These are phyloP conservation scores for Lanius ludovicianus DNA, from an alignment of 2,113 vertebrate species.

Conservation along the genomic window DNA sequence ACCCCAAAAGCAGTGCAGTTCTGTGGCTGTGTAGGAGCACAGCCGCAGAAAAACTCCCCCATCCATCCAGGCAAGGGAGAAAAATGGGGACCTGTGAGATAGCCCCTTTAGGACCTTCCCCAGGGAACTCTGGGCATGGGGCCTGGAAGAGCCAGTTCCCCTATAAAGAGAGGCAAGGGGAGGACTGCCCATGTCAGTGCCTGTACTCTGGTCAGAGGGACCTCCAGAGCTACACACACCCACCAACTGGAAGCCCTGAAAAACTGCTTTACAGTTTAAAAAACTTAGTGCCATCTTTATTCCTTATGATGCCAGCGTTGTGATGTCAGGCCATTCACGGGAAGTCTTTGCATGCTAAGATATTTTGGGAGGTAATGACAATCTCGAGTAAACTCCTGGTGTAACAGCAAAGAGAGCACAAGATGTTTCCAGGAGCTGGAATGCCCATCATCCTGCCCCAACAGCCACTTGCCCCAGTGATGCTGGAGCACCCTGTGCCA, in stretches of 20 bases:
- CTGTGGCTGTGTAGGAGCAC: neutral
- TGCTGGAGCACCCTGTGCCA: neutral
- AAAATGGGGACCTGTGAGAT: neutral
- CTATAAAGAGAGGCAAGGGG: neutral
- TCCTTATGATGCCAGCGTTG: neutral
- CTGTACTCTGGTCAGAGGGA: neutral
- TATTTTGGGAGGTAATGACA: neutral
- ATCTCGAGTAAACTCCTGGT: neutral
- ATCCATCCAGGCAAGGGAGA: neutral
- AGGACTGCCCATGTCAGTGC: rapidly evolving
- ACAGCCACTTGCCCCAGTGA: neutral
- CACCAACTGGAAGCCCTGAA: neutral
- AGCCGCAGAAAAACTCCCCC: neutral
- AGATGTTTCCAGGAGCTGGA: neutral
- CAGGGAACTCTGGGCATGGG: no score
- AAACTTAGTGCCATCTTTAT: neutral
- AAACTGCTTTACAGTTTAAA: neutral
- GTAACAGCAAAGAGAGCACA: neutral
- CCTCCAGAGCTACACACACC: neutral
- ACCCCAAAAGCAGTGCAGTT: neutral
- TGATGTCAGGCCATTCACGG: neutral
- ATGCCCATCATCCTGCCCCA: neutral
- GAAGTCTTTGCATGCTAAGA: neutral
- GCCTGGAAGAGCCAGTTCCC: neutral
- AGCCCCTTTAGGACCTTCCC: neutral